Percentiles rank a stretch among this genome's conserved stretches.
These are phyloP conservation scores for Mus spretus DNA, from an alignment of 2,797 vertebrate species.

Conservation along the genomic window DNA sequence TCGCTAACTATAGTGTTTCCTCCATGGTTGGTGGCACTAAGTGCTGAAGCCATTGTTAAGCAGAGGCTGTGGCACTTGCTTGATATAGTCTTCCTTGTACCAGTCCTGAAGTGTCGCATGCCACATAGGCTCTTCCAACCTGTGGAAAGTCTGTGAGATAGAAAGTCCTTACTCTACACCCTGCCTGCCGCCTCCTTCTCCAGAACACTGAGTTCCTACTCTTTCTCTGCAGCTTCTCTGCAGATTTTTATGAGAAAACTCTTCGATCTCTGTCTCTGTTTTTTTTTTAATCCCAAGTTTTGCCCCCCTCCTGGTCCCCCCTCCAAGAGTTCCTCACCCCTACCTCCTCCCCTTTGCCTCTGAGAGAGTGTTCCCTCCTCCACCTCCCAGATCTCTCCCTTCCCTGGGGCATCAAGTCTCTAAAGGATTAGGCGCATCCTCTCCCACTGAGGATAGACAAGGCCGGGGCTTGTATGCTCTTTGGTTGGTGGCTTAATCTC, in stretches of 20 bases:
- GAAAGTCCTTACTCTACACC: not conserved
- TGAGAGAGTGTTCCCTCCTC: not conserved
- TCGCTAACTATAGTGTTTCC: not conserved
- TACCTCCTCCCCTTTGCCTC: not conserved
- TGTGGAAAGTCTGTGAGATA: not conserved
- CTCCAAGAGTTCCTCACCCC: not conserved
- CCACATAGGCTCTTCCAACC: not conserved
- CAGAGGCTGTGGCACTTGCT: not conserved
- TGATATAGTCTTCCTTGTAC: not conserved
- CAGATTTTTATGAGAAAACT: constrained; percentile 31
- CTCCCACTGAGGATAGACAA: not conserved
- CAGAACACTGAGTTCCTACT: not conserved
- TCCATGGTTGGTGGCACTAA: not conserved
- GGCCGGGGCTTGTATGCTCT: not conserved
- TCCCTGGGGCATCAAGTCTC: not conserved
- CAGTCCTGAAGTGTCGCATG: no score
- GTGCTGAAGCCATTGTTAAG: not conserved
- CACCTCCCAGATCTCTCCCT: not conserved
- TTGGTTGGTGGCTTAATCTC: not conserved
- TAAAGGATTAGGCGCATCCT: not conserved
- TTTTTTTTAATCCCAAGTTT: not conserved
- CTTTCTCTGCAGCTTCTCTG: not conserved
- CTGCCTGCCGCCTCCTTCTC: not conserved
- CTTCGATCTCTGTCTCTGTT: not conserved
- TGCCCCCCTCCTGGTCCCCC: not conserved